These are phyloP conservation scores for Solenopsis fugax DNA, from an alignment of 1,140 invertebrate genomes.

Conservation along the genomic window DNA sequence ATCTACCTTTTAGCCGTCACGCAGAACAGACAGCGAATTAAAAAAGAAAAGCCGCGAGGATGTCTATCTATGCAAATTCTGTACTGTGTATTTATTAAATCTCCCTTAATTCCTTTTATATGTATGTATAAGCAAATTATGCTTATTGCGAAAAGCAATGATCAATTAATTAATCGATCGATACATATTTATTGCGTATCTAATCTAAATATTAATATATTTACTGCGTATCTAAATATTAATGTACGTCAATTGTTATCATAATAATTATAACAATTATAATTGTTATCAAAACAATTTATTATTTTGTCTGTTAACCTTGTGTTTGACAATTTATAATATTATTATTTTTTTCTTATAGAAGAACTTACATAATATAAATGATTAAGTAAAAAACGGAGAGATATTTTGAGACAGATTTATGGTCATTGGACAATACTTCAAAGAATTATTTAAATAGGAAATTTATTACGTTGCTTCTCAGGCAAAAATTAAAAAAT, in stretches of 20 bases:
- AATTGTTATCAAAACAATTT: neutral
- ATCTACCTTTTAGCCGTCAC: constrained; percentile 30
- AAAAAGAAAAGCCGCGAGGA: neutral
- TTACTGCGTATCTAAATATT: constrained; percentile 5
- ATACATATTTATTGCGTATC: neutral
- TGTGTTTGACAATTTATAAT: too few relatives aligned
- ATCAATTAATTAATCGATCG: neutral
- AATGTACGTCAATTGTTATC: neutral
- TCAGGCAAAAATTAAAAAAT: neutral
- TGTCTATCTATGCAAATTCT: constrained; percentile 1
- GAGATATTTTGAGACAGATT: too few relatives aligned
- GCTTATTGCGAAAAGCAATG: neutral
- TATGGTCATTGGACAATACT: too few relatives aligned
- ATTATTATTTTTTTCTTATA: neutral
- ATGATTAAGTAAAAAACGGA: neutral
- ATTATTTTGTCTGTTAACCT: too few relatives aligned
- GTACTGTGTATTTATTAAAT: neutral
- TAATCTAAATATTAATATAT: constrained; percentile 14
- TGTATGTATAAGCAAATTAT: neutral
- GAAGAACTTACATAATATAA: neutral
- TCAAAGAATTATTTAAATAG: too few relatives aligned
- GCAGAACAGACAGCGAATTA: neutral
- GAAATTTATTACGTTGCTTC: too few relatives aligned
- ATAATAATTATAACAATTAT: too few relatives aligned
- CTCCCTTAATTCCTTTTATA: neutral